Base-by-base conservation (phyloP, 2,113 vertebrate species). In the Symphodus melops region DNA sequence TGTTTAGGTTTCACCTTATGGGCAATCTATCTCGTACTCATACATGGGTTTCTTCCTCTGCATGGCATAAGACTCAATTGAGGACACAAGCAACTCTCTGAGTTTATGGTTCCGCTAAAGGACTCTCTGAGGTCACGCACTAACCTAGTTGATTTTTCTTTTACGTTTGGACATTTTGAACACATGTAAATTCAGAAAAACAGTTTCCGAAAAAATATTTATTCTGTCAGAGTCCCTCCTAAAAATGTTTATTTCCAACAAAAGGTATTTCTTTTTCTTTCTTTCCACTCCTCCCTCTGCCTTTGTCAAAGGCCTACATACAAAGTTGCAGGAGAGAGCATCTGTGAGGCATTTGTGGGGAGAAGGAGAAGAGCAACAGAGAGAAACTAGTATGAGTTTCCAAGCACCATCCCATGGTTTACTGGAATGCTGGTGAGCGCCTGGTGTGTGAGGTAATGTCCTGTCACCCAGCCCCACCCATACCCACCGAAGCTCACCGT, bases 401-500 rank as follows among this genome's bases (percentile, higher is more conserved):
- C 86, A 86, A 86, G 79, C 85, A 81, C 86, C 87, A 85, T 91
- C 87, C 57, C 71, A 84, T 88, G 84, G 89, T 91, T 89, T 87
- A 89, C 83, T 83, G 91, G 86, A 91, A 92, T 85, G 86, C 81
- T 88, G 88, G 86, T 88, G 67, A 92, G 91, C 60, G 87, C 83
- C 83, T 86, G 83, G 85, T 77, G 82, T 79, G 86, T 93, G 91
- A 93, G 91, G 89, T 93, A 93, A 94, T 90, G 86, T 91, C 89
- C 89, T 91, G 85, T 89, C 79, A 80, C 88, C 68, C 83, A 73
- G 81, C 86, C 81, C 88, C 85, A 69, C 86, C 87, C 90, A 75
- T 80, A 80, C 61, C 81, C 85, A 83, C 77, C 81, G 79, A 81
- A 78, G 56, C 87, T 84, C 75, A 86, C 72, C 64, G 19, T 86